Evolutionary conservation across 2,888 invertebrate species (phyloP), one percentile per base, ranked within the genome.

Genomic region (Plebejus anna): DNA sequence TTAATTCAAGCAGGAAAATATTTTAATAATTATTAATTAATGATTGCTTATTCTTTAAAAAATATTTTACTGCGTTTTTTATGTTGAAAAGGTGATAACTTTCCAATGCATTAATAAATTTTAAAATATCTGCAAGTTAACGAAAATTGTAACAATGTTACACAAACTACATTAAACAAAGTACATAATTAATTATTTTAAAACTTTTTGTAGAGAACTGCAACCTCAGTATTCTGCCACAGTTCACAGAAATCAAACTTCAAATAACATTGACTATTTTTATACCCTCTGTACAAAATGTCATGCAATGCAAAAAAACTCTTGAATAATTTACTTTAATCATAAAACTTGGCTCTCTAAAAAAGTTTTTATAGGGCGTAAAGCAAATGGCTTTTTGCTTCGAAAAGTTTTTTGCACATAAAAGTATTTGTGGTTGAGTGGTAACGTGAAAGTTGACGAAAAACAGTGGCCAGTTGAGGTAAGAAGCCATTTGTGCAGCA

Each of bases 371-470:
- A 71, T 72, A 47, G 42, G 72, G 72, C 72, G 22, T 72, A 42
- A 72, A 42, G 22, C 42, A 11, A 72, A 47, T 28, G 22, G 47
- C 47, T 22, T 72, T 72, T 72, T 72, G 72, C 72, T 47, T 22
- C 47, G 47, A 47, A 72, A 28, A 22, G 32, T 73, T 73, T 72
- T 73, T 73, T 73, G 73, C 51, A 11, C 55, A 73, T 73, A 73
- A 73, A 73, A 55, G 55, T 51, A 73, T 73, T 55, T 73, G 55
- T 73, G 73, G 73, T 73, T 73, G 73, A 73, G 16, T 51, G 73
- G 51, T 51, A 32, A 51, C 51, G 73, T 55, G 73, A 73, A 73
- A 73, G 73, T 73, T 51, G 73, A 55, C 55, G 73, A 73, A 73
- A 73, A 73, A 73, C 73, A 7, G 16, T 71, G 57, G 55, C 51